phyloP scores from a whole-genome alignment of 2,113 vertebrate species.

The Xerus inauris region DNA sequence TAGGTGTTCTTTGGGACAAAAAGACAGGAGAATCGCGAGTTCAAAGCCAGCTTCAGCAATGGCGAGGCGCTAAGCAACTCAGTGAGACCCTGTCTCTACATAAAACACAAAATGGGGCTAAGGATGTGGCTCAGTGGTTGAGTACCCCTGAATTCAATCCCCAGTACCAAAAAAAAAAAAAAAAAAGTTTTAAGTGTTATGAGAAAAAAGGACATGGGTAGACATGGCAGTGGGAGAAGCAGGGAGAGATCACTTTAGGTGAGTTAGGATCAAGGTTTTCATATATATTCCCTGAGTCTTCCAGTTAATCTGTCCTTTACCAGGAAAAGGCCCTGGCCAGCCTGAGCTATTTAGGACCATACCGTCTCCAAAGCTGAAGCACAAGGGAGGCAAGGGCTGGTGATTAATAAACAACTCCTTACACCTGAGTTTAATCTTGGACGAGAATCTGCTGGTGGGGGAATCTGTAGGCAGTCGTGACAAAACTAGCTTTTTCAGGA shows the following conservation, averaged over 20 bases:
- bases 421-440: neutral
- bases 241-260: neutral
- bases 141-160: too few species aligned
- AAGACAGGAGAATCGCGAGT: too few species aligned
- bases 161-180: too few species aligned
- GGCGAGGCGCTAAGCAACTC: too few species aligned
- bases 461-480: neutral
- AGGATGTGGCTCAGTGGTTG: too few species aligned
- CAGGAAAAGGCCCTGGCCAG: neutral
- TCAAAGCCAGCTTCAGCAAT: too few species aligned
- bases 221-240: neutral
- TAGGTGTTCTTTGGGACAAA: too few species aligned
- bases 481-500: conserved; percentile 37
- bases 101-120: too few species aligned
- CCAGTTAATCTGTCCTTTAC: neutral
- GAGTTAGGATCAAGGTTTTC: neutral
- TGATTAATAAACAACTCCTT: neutral
- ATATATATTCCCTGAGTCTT: neutral
- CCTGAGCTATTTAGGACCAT: neutral
- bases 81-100: too few species aligned
- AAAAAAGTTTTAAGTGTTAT: neutral
- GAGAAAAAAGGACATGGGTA: neutral
- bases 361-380: neutral
- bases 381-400: neutral
- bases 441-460: neutral